Base-by-base conservation (phyloP, 2,113 vertebrate genomes). In the Phycodurus eques region DNA sequence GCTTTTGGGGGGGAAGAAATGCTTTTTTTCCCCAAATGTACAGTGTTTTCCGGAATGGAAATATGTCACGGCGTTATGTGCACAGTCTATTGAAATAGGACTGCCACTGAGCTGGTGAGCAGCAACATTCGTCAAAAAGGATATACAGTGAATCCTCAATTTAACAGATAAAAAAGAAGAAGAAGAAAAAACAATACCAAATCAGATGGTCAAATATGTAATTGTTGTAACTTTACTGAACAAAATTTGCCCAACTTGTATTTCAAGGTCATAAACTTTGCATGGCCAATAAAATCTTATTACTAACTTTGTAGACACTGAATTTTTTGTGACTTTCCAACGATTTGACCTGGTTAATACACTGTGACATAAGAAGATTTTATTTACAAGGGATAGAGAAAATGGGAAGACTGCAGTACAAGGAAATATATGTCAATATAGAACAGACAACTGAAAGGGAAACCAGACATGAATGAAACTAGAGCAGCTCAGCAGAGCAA, bases 391-490 rank as follows among this genome's bases (percentile, higher is more conserved):
- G 1, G 43, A 19, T 9, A 56, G 31, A 15, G 20, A 70, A 31
- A 31, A 35, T 51, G 0, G 56, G 31, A 67, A 31, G 57, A 39
- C 53, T 71, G 54, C 46, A 61, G 8, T 73, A 14, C 2, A 43
- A 62, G 71, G 57, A 72, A 68, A 67, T 22, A 68, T 56, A 54
- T 0, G 4, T 42, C 53, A 47, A n/a, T 20, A 56, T 17, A 51
- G 39, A 8, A 54, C 31, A 76, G 49, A 78, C 14, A 8, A 44
- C 67, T 27, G 69, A 64, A 72, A 74, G 65, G 60, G 51, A 59
- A 35, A 71, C 46, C 65, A 76, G 59, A 81, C 15, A 61, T 51
- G 62, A 70, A 53, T 59, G 71, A 67, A 72, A 77, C 56, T 51
- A 56, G 65, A 71, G 60, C 42, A 9, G 17, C 49, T 51, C 49